phyloP scores from a whole-genome alignment of 2,797 vertebrate species.

The Gephyroberyx darwinii region DNA sequence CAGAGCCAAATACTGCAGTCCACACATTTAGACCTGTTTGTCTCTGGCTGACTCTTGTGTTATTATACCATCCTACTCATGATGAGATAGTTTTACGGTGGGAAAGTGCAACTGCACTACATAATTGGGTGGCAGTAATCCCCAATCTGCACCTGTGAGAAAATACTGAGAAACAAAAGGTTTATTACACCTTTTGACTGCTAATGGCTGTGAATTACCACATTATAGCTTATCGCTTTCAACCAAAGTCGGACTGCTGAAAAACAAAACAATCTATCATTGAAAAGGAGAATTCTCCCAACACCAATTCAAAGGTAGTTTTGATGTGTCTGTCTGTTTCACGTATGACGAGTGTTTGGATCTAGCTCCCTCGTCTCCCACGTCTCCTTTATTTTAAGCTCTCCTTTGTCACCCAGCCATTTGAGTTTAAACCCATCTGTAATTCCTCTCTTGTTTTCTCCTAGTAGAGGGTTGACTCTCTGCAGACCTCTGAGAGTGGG shows the following conservation, averaged over 20 bases:
- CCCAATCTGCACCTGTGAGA: constrained; percentile 65
- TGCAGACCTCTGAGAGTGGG: neutral
- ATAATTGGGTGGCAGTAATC: constrained; percentile 51
- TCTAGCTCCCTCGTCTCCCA: constrained; percentile 9
- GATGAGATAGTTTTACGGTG: constrained; percentile 60
- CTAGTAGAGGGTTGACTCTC: neutral
- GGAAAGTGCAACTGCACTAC: constrained; percentile 52
- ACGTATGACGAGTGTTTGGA: constrained; percentile 1
- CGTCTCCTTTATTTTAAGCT: constrained; percentile 9
- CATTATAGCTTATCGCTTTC: constrained; percentile 11
- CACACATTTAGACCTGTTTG: constrained; percentile 62
- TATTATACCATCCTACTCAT: constrained; percentile 25
- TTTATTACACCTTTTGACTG: constrained; percentile 44
- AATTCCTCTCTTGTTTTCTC: constrained; percentile 1
- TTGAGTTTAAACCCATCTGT: constrained; percentile 1
- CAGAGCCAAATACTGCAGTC: constrained; percentile 60
- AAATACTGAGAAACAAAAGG: constrained; percentile 39
- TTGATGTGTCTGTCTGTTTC: constrained; percentile 7
- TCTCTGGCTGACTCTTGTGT: constrained; percentile 51
- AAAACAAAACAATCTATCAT: constrained; percentile 37
- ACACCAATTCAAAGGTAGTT: constrained; percentile 4
- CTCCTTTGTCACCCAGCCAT: constrained; percentile 1
- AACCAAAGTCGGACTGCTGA: constrained; percentile 6
- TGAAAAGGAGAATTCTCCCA: constrained; percentile 37
- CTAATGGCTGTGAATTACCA: constrained; percentile 24